A percentile compares a stretch with the other conserved stretches of the same genome.
phyloP scores from a whole-genome alignment of 2,797 vertebrate species.

The Notamacropus eugenii region DNA sequence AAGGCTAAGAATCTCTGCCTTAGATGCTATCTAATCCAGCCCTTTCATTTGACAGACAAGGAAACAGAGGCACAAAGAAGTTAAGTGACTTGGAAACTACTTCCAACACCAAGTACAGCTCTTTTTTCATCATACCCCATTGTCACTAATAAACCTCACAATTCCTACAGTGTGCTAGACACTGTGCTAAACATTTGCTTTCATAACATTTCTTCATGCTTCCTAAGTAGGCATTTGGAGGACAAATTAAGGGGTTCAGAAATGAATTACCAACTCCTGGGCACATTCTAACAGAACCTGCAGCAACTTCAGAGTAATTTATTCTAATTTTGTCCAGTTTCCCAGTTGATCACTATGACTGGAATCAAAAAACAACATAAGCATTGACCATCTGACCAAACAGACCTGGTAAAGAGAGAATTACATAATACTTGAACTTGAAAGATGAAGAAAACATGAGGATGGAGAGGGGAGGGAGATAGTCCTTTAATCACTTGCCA shows the following conservation, averaged over 20 bases:
- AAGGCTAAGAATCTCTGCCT: neutral
- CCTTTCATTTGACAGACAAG: neutral
- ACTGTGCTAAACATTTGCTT: neutral
- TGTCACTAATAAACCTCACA: neutral
- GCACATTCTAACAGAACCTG: neutral
- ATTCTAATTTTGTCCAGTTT: constrained; percentile 65
- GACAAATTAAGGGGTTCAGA: neutral
- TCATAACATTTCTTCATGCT: neutral
- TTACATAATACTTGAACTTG: constrained; percentile 75
- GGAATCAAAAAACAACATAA: constrained; percentile 74
- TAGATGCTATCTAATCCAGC: neutral
- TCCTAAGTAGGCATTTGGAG: neutral
- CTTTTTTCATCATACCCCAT: neutral
- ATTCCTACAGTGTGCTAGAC: neutral
- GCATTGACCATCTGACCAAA: constrained; percentile 72
- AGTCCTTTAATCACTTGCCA: neutral
- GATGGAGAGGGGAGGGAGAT: neutral
- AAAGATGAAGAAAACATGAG: constrained; percentile 69
- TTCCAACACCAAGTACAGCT: neutral
- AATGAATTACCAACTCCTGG: neutral
- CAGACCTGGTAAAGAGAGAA: constrained; percentile 71
- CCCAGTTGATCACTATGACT: constrained; percentile 56
- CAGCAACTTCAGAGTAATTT: constrained; percentile 26
- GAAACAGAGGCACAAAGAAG: neutral
- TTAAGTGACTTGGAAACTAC: neutral